Evolutionary conservation across 1,140 invertebrate species (phyloP), one percentile per base, ranked within the genome.

Genomic region (Aphis craccivora): DNA sequence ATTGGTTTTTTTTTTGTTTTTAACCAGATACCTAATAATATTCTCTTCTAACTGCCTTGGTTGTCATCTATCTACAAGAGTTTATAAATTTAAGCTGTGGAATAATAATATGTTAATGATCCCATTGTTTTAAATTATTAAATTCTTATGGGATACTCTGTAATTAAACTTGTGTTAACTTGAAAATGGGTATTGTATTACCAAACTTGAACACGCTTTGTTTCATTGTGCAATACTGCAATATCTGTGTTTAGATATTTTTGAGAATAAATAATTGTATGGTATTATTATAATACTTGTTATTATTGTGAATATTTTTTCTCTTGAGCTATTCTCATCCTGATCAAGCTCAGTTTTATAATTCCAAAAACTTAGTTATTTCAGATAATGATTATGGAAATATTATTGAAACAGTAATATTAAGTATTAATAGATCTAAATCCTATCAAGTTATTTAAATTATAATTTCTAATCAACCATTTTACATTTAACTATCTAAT

Each of bases 261-360:
- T 76, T 76, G n/a, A 76, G 60, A 76, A 76, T 76, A 76, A 76
- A 76, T 76, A 35, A 76, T 76, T 76, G 30, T 76, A 76, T 76
- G 60, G n/a, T 76, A 76, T 76, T 76, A 76, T 76, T 30, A 60
- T 30, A 30, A n/a, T 76, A 76, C 14, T 76, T n/a, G 14, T 76
- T 76, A 76, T 76, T 76, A n/a, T 76, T 76, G 30, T 76, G 30
- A 76, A 76, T 5, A 76, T n/a, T 18, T 76, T 45, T 76, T 14
- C n/a, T 76, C 30, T 76, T n/a, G 0, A 76, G 60, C 14, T 35
- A 76, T 76, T 76, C 2, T 40, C 60, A 76, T 76, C 60, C 30
- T 76, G 30, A n/a, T 20, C 4, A n/a, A 76, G 60, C 4, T 76
- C 5, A 76, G 60, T 76, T 76, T 5, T 76, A 60, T 67, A 30